Evolutionary conservation across 2,888 invertebrate species (phyloP).

Genomic region (Drosophila maculinotata): DNA sequence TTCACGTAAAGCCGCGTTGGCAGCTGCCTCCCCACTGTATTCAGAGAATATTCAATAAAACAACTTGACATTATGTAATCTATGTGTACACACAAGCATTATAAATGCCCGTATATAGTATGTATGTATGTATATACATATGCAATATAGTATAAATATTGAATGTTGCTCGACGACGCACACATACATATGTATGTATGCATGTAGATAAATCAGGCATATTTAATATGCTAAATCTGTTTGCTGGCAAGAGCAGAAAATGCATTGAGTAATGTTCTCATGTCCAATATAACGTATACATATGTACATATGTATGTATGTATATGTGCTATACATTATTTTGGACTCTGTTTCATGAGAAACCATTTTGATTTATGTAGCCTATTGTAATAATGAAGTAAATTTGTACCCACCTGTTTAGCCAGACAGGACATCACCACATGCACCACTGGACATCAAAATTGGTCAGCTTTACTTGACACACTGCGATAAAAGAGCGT

Average conservation of each 20-base stretch:
- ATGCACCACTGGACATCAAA: no score
- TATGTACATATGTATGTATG: background rate
- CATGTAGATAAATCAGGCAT: constrained; percentile 29
- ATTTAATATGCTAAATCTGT: constrained; percentile 38
- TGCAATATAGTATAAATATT: constrained; percentile 7
- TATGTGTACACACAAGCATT: constrained; percentile 9
- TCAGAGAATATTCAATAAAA: constrained; percentile 26
- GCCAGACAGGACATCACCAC: no score
- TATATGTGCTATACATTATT: no score
- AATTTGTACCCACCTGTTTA: no score
- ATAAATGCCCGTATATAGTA: background rate
- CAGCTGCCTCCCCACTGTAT: constrained; percentile 36
- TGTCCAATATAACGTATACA: constrained; percentile 2
- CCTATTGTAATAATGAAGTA: constrained; percentile 25
- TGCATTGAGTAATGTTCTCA: constrained; percentile 6
- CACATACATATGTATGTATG: background rate
- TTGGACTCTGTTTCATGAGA: background rate
- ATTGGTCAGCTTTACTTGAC: no score
- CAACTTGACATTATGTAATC: constrained; percentile 27
- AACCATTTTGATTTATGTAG: constrained; percentile 41
- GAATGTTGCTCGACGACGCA: constrained; percentile 14
- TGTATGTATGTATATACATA: no score
- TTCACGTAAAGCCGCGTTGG: constrained; percentile 59
- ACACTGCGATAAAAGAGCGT: no score
- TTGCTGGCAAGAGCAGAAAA: constrained; percentile 15